Base-by-base conservation (phyloP, 1,140 invertebrate species). In the Drosophila setifemur region DNA sequence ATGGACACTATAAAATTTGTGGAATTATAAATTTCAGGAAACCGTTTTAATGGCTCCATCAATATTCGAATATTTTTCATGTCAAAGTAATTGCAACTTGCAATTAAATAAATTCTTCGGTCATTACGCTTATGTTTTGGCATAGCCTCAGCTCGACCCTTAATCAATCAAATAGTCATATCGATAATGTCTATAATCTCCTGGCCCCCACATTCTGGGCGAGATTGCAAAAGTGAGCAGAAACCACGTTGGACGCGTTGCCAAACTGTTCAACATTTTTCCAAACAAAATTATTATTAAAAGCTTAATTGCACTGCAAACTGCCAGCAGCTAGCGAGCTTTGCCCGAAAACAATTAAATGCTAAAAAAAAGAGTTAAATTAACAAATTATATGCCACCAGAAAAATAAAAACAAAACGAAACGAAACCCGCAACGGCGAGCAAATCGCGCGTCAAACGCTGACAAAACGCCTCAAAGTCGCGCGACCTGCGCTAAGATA, bases 291-390 rank as follows among this genome's bases (percentile, higher is more conserved):
- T 81, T 42, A 70, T 79, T 79, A 79, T 79, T 79, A 79, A 79
- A 79, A 43, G 70, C 76, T 79, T 81, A 79, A 79, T 79, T 79
- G 76, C 71, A 55, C 39, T 68, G 53, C 60, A 47, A 50, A 48
- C 44, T 12, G 33, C 42, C 16, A 31, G 29, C 49, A 42, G 43
- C 25, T 28, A 40, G 71, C 40, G 47, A 21, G 79, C 78, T 85
- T 73, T 85, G 64, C 66, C 71, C 77, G n/a, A 70, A 74, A 79
- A 82, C 60, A 79, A 79, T 79, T 79, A 79, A 70, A 73, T 71
- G 37, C 76, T 64, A 49, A 63, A 72, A 72, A 63, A 81, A 72
- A 63, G 83, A 71, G 40, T 45, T 40, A 54, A 67, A 77, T 73
- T 83, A 81, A 75, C 74, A 77, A 77, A 75, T 79, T 78, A 67